Evolutionary conservation across 2,888 invertebrate genomes (phyloP).

Genomic region (Hecatera dysodea): DNA sequence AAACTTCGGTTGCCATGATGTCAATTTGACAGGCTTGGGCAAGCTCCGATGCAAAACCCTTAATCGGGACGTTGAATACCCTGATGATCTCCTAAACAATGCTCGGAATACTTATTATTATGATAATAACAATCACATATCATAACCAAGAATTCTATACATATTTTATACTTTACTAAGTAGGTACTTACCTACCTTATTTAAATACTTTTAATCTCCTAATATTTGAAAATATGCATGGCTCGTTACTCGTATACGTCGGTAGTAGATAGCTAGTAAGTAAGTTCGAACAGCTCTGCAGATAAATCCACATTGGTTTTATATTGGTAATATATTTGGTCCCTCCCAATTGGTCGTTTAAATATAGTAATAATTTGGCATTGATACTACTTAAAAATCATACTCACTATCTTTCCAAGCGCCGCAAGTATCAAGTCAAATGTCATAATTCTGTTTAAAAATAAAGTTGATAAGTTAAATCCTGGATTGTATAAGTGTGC

Average conservation of each 20-base stretch:
- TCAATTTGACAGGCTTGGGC: background rate
- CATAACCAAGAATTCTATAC: too few species aligned
- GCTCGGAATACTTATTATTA: too few species aligned
- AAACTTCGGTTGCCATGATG: background rate
- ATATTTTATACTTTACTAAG: background rate
- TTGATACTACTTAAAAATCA: constrained; percentile 29
- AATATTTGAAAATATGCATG: too few species aligned
- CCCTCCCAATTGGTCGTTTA: background rate
- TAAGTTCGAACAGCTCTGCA: too few species aligned
- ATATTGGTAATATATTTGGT: background rate
- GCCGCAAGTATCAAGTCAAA: background rate
- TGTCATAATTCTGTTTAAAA: constrained; percentile 1
- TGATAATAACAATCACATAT: too few species aligned
- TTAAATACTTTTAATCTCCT: too few species aligned
- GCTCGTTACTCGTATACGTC: too few species aligned
- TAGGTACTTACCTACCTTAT: too few species aligned
- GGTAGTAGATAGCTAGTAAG: too few species aligned
- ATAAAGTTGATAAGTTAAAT: background rate
- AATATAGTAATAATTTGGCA: constrained; percentile 5
- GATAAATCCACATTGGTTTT: background rate
- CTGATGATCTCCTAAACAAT: background rate
- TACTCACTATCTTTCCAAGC: background rate
- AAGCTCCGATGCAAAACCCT: background rate
- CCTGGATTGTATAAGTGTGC: background rate
- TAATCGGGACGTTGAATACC: background rate